Percentiles rank a stretch among this genome's conserved stretches.
These are phyloP conservation scores for Drosophila rhopaloa DNA, from an alignment of 1,140 invertebrate genomes.

Conservation along the genomic window DNA sequence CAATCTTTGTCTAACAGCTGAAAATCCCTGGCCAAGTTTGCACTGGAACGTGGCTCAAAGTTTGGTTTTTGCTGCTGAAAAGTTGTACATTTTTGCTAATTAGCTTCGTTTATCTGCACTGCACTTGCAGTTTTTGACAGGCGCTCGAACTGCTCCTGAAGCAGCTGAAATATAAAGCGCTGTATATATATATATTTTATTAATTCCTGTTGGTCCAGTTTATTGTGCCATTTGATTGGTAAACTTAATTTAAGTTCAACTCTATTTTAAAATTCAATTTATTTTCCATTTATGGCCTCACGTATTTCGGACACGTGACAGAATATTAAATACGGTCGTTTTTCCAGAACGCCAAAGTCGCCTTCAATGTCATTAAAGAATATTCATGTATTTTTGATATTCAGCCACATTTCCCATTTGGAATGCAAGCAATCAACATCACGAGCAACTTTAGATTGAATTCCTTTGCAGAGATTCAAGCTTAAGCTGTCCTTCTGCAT, in stretches of 20 bases:
- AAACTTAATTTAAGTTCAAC: conserved; percentile 23
- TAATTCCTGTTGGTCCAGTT: conserved; percentile 23
- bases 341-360: conserved; percentile 7
- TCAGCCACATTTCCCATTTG: conserved; percentile 1
- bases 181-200: conserved; percentile 18
- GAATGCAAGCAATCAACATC: conserved; percentile 4
- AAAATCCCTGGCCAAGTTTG: conserved; percentile 21
- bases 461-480: conserved; percentile 12
- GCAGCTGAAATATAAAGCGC: conserved; percentile 10
- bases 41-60: conserved; percentile 41
- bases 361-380: conserved; percentile 25
- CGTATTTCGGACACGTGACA: conserved; percentile 19
- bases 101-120: conserved; percentile 52
- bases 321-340: conserved; percentile 13
- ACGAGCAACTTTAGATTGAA: conserved; percentile 5
- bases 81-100: conserved; percentile 53
- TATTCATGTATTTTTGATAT: conserved; percentile 13
- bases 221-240: conserved; percentile 25
- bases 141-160: conserved; percentile 4
- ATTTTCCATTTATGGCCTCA: conserved; percentile 15
- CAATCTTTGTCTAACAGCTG: conserved; percentile 38
- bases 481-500: conserved; percentile 21
- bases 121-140: conserved; percentile 37
- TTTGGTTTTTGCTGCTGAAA: conserved; percentile 23
- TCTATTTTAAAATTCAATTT: conserved; percentile 35